Base-by-base conservation (phyloP, 2,113 vertebrate species). In the Acrocephalus arundinaceus region DNA sequence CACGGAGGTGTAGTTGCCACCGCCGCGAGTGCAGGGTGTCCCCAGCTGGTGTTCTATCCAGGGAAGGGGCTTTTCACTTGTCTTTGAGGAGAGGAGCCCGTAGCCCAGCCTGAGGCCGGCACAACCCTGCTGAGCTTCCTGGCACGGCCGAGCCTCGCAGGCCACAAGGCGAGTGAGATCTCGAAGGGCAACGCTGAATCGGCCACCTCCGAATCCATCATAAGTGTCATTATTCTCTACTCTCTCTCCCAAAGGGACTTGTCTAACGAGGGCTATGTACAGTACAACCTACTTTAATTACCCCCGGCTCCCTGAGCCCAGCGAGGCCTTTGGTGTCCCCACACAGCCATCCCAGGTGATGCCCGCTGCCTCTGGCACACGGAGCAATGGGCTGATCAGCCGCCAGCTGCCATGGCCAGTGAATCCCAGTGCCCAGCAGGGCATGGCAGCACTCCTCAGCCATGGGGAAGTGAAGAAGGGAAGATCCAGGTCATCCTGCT, bases 1-100 rank as follows among this genome's bases (percentile, higher is more conserved):
- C 97, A 99, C 99, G 6, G 99, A 99, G 21, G 99, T 99, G 97
- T 99, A 97, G 99, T 51, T 96, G 74, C 85, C 79, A 1, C 20
- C 8, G 70, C 68, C 79, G 10, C 92, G n/a, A 11, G 86, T 84
- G 62, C 68, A 9, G 80, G 71, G 43, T 73, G 92, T 17, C 41
- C 77, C 48, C 15, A 7, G 37, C 10, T 7, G 10, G 46, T 10
- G 8, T 90, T 81, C 7, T 5, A 39, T 76, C 2, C 2, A 24
- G 59, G 87, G 67, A 91, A 80, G 85, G 59, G 79, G 85, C 57
- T 88, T 89, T 58, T 68, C 31, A 3, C 61, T 85, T 91, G 65
- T 82, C 52, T 90, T 84, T 30, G 31, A n/a, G 58, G 52, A 89
- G 48, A 94, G 83, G 63, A 75, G 83, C 67, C 73, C 66, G 0